phyloP scores from a whole-genome alignment of 2,888 invertebrate genomes.

The Syrphus vitripennis region DNA sequence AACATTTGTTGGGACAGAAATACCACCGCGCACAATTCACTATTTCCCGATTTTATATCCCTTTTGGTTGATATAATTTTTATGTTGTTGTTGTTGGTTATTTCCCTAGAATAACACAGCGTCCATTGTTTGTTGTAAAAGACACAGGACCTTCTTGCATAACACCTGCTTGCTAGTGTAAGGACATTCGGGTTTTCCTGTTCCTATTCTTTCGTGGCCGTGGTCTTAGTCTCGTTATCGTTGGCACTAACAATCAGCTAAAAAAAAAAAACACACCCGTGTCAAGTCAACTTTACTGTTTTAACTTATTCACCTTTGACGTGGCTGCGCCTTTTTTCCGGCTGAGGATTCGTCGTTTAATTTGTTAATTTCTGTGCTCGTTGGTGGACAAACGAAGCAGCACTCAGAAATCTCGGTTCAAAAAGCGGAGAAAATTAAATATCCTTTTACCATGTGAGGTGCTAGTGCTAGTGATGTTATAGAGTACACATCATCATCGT shows the following conservation, averaged over 20 bases:
- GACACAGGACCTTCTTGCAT: slow-evolving; percentile 66
- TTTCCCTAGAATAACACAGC: slow-evolving; percentile 14
- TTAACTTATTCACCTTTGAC: slow-evolving; percentile 17
- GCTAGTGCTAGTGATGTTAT: background rate
- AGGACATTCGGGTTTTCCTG: slow-evolving; percentile 30
- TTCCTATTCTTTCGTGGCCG: slow-evolving; percentile 9
- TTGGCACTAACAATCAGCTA: slow-evolving; percentile 46
- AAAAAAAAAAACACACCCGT: slow-evolving; percentile 67
- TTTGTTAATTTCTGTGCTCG: slow-evolving; percentile 57
- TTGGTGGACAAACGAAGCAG: slow-evolving; percentile 14
- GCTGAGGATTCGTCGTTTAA: slow-evolving; percentile 46
- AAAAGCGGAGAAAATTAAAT: slow-evolving; percentile 52
- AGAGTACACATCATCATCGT: background rate
- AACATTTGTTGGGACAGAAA: slow-evolving; percentile 42
- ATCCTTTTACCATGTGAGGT: slow-evolving; percentile 40
- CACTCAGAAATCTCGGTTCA: slow-evolving; percentile 42
- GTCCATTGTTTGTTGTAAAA: slow-evolving; percentile 40
- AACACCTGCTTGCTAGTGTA: slow-evolving; percentile 59
- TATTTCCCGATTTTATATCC: slow-evolving; percentile 17
- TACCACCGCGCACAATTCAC: slow-evolving; percentile 41
- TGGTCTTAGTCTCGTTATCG: slow-evolving; percentile 31
- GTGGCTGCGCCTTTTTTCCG: slow-evolving; percentile 58
- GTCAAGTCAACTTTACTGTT: slow-evolving; percentile 13
- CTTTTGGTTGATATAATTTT: too few species aligned
- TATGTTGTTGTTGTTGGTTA: slow-evolving; percentile 10